Evolutionary conservation across 2,797 vertebrate species (phyloP).

Genomic region (Enteromius paludinosus): DNA sequence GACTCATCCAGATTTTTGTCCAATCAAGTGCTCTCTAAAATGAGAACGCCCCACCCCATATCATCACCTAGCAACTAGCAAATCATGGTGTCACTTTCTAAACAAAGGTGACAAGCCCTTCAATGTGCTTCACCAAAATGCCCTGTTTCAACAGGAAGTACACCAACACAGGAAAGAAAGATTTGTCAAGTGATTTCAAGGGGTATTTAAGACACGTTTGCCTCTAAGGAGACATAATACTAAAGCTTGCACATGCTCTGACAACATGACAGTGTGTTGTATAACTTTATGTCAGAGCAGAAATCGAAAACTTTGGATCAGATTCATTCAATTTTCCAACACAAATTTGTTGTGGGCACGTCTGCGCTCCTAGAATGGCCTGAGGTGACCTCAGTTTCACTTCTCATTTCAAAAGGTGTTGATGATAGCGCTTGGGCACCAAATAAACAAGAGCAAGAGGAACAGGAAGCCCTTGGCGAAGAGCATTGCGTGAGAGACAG

Average conservation of each 20-base stretch:
- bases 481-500: constrained; percentile 60
- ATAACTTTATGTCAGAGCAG: background rate
- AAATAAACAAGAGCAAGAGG: constrained; percentile 52
- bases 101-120: background rate
- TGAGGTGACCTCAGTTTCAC: constrained; percentile 57
- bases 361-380: constrained; percentile 28
- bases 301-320: background rate
- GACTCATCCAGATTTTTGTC: background rate
- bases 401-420: constrained; percentile 53
- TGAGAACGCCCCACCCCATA: background rate
- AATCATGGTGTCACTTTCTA: constrained; percentile 2
- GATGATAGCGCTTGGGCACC: constrained; percentile 51
- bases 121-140: background rate
- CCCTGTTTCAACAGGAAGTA: background rate
- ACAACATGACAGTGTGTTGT: background rate
- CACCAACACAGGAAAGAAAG: constrained; percentile 18
- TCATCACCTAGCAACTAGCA: background rate
- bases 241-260: constrained; percentile 1
- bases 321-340: background rate
- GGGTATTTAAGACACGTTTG: background rate
- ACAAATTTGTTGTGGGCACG: constrained; percentile 1
- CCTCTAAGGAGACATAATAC: background rate
- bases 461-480: constrained; percentile 60
- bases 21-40: background rate
- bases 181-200: background rate